Conservation (phyloP, 2,113 vertebrate species). For the Nibea albiflora region DNA sequence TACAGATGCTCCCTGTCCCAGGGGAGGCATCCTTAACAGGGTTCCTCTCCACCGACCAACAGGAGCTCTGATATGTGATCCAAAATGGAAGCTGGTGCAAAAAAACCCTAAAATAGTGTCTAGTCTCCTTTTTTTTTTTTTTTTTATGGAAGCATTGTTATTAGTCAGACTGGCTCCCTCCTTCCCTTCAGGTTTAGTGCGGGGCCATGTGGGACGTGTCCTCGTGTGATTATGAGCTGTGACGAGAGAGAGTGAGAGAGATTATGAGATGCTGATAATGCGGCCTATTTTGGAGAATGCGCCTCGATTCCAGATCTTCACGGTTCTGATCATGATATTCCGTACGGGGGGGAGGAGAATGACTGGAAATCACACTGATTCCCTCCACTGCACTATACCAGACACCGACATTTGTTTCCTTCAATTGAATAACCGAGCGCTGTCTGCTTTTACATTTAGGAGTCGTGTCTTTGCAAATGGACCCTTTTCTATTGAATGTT, state of each 20-base stretch:
- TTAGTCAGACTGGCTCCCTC: conserved; percentile 9
- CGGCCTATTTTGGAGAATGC: conserved; percentile 58
- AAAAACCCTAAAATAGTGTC: background rate
- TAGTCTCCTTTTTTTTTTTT: background rate
- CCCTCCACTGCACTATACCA: conserved; percentile 1
- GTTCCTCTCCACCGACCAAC: conserved; percentile 45
- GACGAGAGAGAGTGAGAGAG: conserved; percentile 44
- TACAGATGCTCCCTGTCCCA: conserved; percentile 63
- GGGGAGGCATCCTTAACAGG: conserved; percentile 49
- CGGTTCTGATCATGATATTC: conserved; percentile 46
- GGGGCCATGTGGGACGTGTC: conserved; percentile 37
- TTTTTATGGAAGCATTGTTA: conserved; percentile 10
- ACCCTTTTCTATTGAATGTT: background rate
- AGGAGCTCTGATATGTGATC: conserved; percentile 33
- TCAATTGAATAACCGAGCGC: conserved; percentile 34
- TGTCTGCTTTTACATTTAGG: background rate
- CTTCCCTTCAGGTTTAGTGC: conserved; percentile 23
- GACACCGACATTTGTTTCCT: conserved; percentile 11
- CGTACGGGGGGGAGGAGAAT: conserved; percentile 27
- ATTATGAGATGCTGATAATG: conserved; percentile 61
- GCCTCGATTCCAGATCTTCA: conserved; percentile 63
- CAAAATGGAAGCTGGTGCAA: conserved; percentile 51
- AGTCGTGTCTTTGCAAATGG: background rate
- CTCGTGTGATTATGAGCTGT: conserved; percentile 63
- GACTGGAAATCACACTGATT: conserved; percentile 52